These are phyloP conservation scores for Leptonema lineaticorne DNA, from an alignment of 1,140 invertebrate genomes.

Conservation along the genomic window DNA sequence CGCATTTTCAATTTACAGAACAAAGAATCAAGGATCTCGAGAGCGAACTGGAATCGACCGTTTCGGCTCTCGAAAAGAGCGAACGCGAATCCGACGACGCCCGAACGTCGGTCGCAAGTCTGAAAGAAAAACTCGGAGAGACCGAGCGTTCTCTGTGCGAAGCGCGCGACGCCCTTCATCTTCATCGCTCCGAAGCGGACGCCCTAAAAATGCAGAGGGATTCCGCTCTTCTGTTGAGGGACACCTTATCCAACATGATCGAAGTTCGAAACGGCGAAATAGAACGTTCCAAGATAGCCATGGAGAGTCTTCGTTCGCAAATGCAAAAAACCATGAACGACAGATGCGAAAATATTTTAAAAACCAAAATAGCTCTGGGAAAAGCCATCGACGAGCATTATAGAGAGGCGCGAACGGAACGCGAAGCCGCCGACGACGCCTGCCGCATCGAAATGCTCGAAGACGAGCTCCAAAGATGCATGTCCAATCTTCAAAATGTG, in stretches of 20 bases:
- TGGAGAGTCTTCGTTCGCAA: constrained; percentile 64
- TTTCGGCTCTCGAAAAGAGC: not conserved
- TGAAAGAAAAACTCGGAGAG: too few relatives aligned
- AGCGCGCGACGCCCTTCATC: constrained; percentile 39
- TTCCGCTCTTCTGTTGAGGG: constrained; percentile 67
- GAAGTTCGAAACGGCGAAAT: constrained; percentile 70
- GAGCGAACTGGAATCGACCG: not conserved
- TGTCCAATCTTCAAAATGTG: constrained; percentile 72
- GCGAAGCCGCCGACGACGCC: constrained; percentile 71
- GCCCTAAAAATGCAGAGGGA: constrained; percentile 63
- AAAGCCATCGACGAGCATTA: constrained; percentile 75
- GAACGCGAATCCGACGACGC: not conserved
- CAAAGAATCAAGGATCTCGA: constrained; percentile 1
- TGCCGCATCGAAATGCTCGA: constrained; percentile 76
- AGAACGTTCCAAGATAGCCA: constrained; percentile 65
- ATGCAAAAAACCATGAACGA: constrained; percentile 67
- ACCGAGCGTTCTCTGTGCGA: too few relatives aligned
- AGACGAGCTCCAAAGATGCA: constrained; percentile 73
- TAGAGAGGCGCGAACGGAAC: constrained; percentile 79
- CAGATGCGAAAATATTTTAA: constrained; percentile 80
- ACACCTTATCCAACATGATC: constrained; percentile 68
- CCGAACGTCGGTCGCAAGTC: not conserved
- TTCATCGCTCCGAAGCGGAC: constrained; percentile 57
- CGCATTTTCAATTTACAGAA: constrained; percentile 18
- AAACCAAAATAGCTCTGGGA: constrained; percentile 76